Percentiles rank a stretch among this genome's conserved stretches.
Conservation (phyloP, 2,797 vertebrate genomes). For the Okamejei kenojei region DNA sequence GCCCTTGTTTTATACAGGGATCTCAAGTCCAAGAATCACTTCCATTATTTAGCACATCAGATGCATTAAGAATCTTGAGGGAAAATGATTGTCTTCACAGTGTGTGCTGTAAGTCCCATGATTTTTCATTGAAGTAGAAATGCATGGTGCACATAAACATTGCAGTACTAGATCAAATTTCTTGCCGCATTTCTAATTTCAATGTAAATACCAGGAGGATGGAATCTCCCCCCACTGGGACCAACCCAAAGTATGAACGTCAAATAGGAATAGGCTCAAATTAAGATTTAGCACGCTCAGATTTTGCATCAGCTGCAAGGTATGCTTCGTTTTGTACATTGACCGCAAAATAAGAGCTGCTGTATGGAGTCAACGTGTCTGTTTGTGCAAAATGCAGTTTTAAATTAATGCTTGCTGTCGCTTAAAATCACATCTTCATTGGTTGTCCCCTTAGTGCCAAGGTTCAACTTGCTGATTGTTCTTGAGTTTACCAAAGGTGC, state of each 20-base stretch:
- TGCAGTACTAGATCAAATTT: no score
- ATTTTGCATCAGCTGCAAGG: background rate
- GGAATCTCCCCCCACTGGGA: background rate
- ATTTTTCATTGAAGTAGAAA: no score
- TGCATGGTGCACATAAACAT: no score
- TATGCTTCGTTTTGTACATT: background rate
- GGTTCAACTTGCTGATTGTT: background rate
- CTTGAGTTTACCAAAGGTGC: background rate
- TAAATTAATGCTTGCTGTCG: background rate
- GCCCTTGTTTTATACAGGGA: no score
- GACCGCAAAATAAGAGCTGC: background rate
- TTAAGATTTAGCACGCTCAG: background rate
- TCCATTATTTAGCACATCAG: no score
- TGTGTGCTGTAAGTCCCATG: no score
- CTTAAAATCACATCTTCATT: background rate
- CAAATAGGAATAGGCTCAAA: background rate
- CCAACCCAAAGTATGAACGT: background rate
- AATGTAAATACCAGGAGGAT: background rate
- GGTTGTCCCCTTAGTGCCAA: background rate
- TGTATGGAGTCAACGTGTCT: background rate
- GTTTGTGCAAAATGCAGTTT: constrained; percentile 3
- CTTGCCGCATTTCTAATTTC: background rate
- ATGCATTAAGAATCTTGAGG: no score
- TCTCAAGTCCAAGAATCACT: no score
- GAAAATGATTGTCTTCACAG: no score